These are phyloP conservation scores for Aptenodytes patagonicus DNA, from an alignment of 2,113 vertebrate species.

Conservation along the genomic window DNA sequence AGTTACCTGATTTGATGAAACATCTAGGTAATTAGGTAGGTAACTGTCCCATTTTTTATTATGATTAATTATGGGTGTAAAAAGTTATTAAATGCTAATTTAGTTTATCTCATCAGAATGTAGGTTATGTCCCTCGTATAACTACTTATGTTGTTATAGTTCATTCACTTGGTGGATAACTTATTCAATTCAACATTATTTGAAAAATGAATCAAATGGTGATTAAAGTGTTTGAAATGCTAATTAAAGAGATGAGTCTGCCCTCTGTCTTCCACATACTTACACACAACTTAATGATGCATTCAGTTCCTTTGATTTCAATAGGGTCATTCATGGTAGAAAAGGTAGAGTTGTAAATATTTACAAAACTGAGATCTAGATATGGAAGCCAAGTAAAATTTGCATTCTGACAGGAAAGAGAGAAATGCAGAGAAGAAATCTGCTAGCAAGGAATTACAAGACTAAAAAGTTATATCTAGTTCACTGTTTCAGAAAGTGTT, in stretches of 20 bases:
- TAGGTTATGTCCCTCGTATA: conserved; percentile 8
- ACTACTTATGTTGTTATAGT: neutral
- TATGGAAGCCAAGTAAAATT: neutral
- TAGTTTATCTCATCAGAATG: conserved; percentile 13
- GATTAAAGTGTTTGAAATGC: neutral
- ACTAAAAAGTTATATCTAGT: neutral
- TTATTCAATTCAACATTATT: neutral
- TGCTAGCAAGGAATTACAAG: neutral
- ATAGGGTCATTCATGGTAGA: neutral
- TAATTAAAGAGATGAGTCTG: neutral
- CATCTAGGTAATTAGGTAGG: neutral
- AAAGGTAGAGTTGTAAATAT: neutral
- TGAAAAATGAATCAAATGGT: neutral
- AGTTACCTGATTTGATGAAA: conserved; percentile 37
- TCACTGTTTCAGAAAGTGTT: neutral
- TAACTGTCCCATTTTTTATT: neutral
- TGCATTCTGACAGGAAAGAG: neutral
- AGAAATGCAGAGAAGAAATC: neutral
- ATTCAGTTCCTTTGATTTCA: neutral
- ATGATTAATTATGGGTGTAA: conserved; percentile 42
- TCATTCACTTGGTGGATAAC: neutral
- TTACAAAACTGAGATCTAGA: neutral
- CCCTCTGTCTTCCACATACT: neutral
- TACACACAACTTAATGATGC: neutral
- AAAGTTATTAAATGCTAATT: conserved; percentile 40